A percentile compares a stretch with the other conserved stretches of the same genome.
phyloP scores from a whole-genome alignment of 2,888 invertebrate species.

The Paralinhomoeus sp. region DNA sequence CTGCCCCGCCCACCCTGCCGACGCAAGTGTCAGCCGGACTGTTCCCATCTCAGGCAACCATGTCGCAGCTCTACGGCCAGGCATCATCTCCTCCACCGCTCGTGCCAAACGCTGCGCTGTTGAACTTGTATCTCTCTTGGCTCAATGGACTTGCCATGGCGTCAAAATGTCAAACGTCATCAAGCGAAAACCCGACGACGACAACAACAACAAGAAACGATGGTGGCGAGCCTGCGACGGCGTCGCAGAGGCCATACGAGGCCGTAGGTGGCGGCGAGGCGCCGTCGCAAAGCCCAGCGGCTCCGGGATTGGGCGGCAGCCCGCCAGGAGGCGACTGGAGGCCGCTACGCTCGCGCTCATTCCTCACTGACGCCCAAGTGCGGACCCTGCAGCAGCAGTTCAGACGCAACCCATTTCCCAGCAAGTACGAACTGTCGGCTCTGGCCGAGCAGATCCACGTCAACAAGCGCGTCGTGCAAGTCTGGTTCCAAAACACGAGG shows the following conservation, averaged over 20 bases:
- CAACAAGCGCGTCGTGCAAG: conserved; percentile 49
- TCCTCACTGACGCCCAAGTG: conserved; percentile 80
- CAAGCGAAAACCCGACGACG: no score
- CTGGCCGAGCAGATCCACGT: conserved; percentile 51
- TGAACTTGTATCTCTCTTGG: no score
- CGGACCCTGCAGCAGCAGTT: conserved; percentile 67
- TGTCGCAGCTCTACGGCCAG: no score
- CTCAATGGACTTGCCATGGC: no score
- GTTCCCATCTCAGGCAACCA: no score
- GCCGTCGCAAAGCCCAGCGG: background rate
- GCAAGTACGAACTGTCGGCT: conserved; percentile 68
- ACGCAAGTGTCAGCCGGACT: no score
- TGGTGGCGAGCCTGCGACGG: background rate
- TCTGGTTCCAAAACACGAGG: conserved; percentile 87
- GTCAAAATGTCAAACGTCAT: no score
- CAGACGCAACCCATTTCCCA: conserved; percentile 66
- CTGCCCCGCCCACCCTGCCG: background rate
- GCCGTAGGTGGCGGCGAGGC: background rate
- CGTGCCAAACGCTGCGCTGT: no score
- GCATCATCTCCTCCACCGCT: no score
- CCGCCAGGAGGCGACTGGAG: conserved; percentile 13
- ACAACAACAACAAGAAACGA: no score
- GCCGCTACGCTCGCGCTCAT: conserved; percentile 55
- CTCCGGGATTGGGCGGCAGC: background rate
- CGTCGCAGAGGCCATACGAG: background rate